Evolutionary conservation across 2,888 invertebrate genomes (phyloP), one percentile per base, ranked within the genome.

Genomic region (Drosophila mayaguana): DNA sequence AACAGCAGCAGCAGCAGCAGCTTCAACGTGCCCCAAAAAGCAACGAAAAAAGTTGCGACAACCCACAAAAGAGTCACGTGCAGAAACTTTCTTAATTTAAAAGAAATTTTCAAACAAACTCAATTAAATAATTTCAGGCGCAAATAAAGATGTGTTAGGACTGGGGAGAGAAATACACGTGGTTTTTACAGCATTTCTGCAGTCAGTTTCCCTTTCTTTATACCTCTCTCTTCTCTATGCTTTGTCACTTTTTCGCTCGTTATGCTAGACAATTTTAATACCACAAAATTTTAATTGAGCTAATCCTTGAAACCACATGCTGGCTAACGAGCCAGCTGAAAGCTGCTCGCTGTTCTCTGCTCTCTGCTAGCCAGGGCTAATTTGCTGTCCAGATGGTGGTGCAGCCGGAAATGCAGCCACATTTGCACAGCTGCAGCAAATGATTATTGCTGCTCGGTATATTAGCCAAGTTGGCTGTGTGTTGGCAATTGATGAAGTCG

Each of bases 91-190:
- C 88, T 84, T 86, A 86, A 86, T 86, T 86, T 86, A 89, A 86
- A 86, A 89, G 85, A 86, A 86, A 89, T 86, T 86, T 87, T 85
- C 81, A 74, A 86, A 89, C 89, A 86, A 86, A 89, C 86, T 87
- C 85, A 86, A 89, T 86, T 86, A 86, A 89, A 89, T 89, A 89
- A 87, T 86, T 87, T 81, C 73, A 74, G 77, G 78, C 79, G 60
- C 75, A 89, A 84, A 89, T 84, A 86, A 89, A 89, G 73, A 89
- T 87, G 78, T 79, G 77, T 59, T 53, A 63, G 73, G 60, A 68
- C 46, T 28, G 25, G 8, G 18, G 16, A 48, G 46, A 38, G 6
- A 18, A 69, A 63, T 66, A 65, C 51, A 76, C 76, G 67, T 65
- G 74, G 67, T 64, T 83, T 72, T 65, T 54, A 63, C 66, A 67